Evolutionary conservation across 2,797 vertebrate genomes (phyloP).

Genomic region (Ptychadena robeensis): DNA sequence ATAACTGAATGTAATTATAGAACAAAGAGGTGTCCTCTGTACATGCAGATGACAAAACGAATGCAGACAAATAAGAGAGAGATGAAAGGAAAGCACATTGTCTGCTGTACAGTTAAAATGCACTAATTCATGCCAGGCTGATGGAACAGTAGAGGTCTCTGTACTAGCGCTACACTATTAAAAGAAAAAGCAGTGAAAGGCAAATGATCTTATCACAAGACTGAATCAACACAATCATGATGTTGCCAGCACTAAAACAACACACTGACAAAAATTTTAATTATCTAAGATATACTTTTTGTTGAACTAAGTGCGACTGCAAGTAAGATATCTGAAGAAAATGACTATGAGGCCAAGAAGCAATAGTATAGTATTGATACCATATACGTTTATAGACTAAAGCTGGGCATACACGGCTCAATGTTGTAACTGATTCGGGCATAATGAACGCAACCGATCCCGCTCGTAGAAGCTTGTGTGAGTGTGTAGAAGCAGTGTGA

Average conservation of each 20-base stretch:
- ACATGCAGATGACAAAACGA: slow-evolving; percentile 1
- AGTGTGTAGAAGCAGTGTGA: no score
- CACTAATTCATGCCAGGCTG: slow-evolving; percentile 48
- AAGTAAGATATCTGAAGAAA: no score
- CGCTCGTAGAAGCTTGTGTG: no score
- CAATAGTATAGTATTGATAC: no score
- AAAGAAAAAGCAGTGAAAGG: slow-evolving; percentile 59
- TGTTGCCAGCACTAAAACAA: slow-evolving; percentile 56
- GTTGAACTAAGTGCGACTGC: background rate
- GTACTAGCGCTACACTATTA: slow-evolving; percentile 60
- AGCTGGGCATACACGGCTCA: no score
- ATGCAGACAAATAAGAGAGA: background rate
- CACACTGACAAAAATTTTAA: slow-evolving; percentile 5
- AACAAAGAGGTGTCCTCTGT: slow-evolving; percentile 18
- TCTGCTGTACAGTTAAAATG: slow-evolving; percentile 13
- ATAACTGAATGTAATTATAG: slow-evolving; percentile 3
- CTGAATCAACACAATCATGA: slow-evolving; percentile 57
- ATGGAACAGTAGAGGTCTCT: slow-evolving; percentile 42
- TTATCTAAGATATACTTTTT: background rate
- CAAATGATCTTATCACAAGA: slow-evolving; percentile 52
- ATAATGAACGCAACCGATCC: no score
- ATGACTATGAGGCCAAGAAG: no score
- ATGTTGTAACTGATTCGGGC: no score
- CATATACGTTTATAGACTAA: no score
- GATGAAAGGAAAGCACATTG: background rate